Evolutionary conservation across 2,113 vertebrate species (phyloP), one percentile per base, ranked within the genome.

Genomic region (Helogale parvula): DNA sequence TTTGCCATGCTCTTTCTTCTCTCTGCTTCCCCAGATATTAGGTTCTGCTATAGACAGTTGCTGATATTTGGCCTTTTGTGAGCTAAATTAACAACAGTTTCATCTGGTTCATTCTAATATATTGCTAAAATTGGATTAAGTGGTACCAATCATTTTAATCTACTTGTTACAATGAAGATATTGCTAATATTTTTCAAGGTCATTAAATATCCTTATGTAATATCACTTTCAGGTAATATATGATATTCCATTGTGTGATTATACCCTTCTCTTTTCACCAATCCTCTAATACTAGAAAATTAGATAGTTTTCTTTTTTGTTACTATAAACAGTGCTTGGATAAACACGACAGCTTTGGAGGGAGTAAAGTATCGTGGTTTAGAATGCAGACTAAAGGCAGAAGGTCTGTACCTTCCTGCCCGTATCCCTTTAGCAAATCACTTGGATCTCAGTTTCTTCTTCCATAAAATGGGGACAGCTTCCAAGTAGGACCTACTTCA

Each of bases 201-300:
- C 47, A 92, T 83, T 91, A 85, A 92, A 69, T 72, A 88, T 91
- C 57, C 72, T 93, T 80, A 35, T 52, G 3, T 89, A 27, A 35
- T 85, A 66, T 72, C 47, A 84, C 31, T 94, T 97, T 96, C 88
- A 90, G 85, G 79, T 65, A 52, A 90, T 93, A 25, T 6, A 45
- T 68, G 81, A 31, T 96, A 41, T 81, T 95, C 50, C 17, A n/a
- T 63, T 90, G 8, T 10, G 60, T 68, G 66, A 80, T 76, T 88
- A 57, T 90, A 65, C 8, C 33, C n/a, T 25, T 25, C 80, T 57
- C 91, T 95, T 90, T 88, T 33, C 12, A 35, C 41, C 31, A 60
- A 31, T 79, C 7, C 8, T 47, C 57, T 91, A 80, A 60, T 95
- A 63, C 27, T 88, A 41, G 74, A 92, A 95, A 93, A 96, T 96